Conservation (phyloP, 2,888 invertebrate genomes). For the Pyrrhosoma nymphula region DNA sequence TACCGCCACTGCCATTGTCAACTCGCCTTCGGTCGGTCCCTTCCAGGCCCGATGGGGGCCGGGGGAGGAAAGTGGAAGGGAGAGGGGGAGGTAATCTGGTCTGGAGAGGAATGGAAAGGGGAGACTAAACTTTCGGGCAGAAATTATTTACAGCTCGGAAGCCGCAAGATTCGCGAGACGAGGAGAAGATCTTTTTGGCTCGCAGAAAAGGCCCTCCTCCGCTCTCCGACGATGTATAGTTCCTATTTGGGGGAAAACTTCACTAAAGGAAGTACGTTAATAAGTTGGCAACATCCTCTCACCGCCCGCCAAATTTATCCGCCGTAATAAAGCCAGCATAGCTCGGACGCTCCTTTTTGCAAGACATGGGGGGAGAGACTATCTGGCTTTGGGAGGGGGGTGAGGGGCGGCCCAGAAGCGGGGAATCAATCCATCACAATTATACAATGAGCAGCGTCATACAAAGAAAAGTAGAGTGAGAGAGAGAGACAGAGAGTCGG, state of each 20-base stretch:
- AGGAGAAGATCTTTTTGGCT: background rate
- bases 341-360: background rate
- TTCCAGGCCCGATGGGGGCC: background rate
- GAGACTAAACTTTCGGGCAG: background rate
- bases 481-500: background rate
- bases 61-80: background rate
- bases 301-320: background rate
- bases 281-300: background rate
- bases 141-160: slow-evolving; percentile 16
- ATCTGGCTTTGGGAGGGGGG: background rate
- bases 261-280: background rate
- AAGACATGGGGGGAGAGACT: background rate
- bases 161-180: background rate
- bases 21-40: background rate
- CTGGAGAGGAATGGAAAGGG: no score
- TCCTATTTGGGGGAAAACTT: background rate
- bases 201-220: background rate
- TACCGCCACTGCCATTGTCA: background rate
- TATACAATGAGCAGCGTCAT: slow-evolving; percentile 22
- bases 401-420: background rate
- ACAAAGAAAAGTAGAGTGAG: background rate
- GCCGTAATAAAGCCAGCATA: background rate
- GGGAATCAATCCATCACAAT: slow-evolving; percentile 24
- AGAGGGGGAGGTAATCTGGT: no score
- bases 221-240: background rate